These are phyloP conservation scores for Balearica regulorum DNA, from an alignment of 2,797 vertebrate genomes.

Conservation along the genomic window DNA sequence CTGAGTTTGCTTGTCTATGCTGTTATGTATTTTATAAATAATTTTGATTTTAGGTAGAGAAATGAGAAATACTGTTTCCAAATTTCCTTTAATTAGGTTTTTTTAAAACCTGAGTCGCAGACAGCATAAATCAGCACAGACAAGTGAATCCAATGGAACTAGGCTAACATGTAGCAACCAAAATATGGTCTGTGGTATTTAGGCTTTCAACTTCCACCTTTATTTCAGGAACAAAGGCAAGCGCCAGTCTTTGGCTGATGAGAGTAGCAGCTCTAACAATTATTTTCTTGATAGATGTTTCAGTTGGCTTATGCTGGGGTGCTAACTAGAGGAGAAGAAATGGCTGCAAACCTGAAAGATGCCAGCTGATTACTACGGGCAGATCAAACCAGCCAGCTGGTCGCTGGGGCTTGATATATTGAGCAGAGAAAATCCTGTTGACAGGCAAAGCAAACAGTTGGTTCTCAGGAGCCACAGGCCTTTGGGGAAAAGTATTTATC, in stretches of 20 bases:
- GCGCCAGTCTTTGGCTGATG: conserved; percentile 16
- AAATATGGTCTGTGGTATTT: conserved; percentile 49
- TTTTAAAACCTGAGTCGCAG: conserved; percentile 3
- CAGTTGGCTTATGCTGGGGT: conserved; percentile 37
- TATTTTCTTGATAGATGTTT: conserved; percentile 63
- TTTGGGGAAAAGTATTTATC: conserved; percentile 65
- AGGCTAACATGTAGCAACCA: conserved; percentile 38
- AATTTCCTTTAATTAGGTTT: background rate
- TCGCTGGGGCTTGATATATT: conserved; percentile 52
- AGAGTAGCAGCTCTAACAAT: conserved; percentile 48
- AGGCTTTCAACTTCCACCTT: conserved; percentile 58
- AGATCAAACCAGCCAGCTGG: conserved; percentile 63
- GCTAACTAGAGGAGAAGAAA: conserved; percentile 50
- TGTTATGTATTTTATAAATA: background rate
- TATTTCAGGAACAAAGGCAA: conserved; percentile 55
- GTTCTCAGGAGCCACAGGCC: conserved; percentile 61
- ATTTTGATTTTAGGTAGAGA: background rate
- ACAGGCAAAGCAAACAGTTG: conserved; percentile 60
- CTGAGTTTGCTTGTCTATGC: background rate
- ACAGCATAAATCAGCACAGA: conserved; percentile 37
- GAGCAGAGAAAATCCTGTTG: conserved; percentile 67
- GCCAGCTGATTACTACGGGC: conserved; percentile 45
- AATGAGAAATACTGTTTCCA: background rate
- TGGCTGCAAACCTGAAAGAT: conserved; percentile 53
- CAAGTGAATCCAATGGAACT: conserved; percentile 19